Evolutionary conservation across 1,140 invertebrate species (phyloP).

Genomic region (Bombus waltoni): DNA sequence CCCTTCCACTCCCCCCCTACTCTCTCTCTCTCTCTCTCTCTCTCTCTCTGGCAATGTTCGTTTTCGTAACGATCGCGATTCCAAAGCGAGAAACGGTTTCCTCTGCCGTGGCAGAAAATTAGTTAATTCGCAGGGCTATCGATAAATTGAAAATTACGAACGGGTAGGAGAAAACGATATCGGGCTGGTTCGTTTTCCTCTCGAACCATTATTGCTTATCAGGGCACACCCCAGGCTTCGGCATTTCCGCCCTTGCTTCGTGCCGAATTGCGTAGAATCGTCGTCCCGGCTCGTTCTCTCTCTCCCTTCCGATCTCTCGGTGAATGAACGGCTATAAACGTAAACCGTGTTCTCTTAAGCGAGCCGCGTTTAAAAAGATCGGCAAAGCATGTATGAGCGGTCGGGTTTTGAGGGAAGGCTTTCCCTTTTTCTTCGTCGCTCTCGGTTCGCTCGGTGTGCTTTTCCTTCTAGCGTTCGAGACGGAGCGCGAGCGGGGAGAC

Average conservation of each 20-base stretch:
- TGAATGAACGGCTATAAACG: conserved; percentile 82
- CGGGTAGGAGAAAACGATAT: neutral
- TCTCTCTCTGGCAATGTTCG: no score
- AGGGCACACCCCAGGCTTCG: conserved; percentile 49
- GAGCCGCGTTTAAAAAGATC: conserved; percentile 82
- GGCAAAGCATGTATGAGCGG: conserved; percentile 76
- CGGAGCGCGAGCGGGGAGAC: conserved; percentile 51
- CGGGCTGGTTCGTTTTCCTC: neutral
- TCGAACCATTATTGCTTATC: conserved; percentile 78
- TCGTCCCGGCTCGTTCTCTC: conserved; percentile 33
- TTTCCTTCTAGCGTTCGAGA: conserved; percentile 21
- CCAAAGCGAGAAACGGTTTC: no score
- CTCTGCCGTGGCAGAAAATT: no score
- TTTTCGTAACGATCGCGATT: no score
- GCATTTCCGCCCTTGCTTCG: conserved; percentile 43
- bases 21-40: no score
- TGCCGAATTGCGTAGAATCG: conserved; percentile 71
- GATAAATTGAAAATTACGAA: conserved; percentile 29
- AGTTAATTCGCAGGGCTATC: conserved; percentile 11
- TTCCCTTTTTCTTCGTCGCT: neutral
- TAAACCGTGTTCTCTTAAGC: conserved; percentile 83
- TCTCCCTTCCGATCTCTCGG: conserved; percentile 24
- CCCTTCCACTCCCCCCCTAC: no score
- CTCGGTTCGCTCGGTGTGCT: neutral
- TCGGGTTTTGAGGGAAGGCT: conserved; percentile 65